Percentiles rank a stretch among this genome's conserved stretches.
Evolutionary conservation across 53 echinoderm and acorn worm genomes (phyloP).

Genomic region (Paelopatides confundens): DNA sequence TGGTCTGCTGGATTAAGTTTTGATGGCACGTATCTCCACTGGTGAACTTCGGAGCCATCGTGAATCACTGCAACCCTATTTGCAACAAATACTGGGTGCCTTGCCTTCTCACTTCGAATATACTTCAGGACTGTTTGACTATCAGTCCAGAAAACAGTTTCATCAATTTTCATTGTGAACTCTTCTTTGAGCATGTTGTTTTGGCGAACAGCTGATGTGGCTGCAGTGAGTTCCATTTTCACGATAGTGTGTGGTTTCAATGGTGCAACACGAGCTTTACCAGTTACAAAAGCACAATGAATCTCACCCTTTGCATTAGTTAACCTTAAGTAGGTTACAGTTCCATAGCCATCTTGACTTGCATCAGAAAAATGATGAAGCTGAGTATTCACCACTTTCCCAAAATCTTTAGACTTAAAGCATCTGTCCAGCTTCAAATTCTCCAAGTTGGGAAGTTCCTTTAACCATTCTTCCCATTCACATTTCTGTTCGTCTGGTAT

Average conservation of each 20-base stretch:
- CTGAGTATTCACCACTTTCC: slow-evolving; percentile 19
- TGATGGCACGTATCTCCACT: slow-evolving; percentile 51
- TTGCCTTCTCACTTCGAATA: slow-evolving; percentile 51
- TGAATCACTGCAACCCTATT: slow-evolving; percentile 56
- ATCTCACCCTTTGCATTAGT: too few species aligned
- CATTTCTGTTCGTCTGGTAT: too few species aligned
- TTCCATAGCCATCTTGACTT: slow-evolving; percentile 54
- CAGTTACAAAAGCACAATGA: slow-evolving; percentile 31
- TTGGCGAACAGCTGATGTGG: slow-evolving; percentile 42
- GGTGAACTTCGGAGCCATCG: slow-evolving; percentile 41
- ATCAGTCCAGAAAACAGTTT: slow-evolving; percentile 69
- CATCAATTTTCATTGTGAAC: slow-evolving; percentile 48
- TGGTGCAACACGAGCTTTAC: slow-evolving; percentile 48
- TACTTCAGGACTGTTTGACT: slow-evolving; percentile 67
- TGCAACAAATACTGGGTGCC: slow-evolving; percentile 57
- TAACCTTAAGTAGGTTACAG: slow-evolving; percentile 8
- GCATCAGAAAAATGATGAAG: slow-evolving; percentile 50
- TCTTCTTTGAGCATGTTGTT: slow-evolving; percentile 56
- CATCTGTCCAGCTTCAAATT: too few species aligned
- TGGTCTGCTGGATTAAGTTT: slow-evolving; percentile 28
- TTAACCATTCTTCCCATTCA: too few species aligned
- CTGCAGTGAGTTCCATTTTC: slow-evolving; percentile 61
- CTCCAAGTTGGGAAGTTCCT: too few species aligned
- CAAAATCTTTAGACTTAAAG: too few species aligned
- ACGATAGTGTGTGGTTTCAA: slow-evolving; percentile 42